Base-by-base conservation (phyloP, 2,113 vertebrate genomes). In the Elanus axillaris region DNA sequence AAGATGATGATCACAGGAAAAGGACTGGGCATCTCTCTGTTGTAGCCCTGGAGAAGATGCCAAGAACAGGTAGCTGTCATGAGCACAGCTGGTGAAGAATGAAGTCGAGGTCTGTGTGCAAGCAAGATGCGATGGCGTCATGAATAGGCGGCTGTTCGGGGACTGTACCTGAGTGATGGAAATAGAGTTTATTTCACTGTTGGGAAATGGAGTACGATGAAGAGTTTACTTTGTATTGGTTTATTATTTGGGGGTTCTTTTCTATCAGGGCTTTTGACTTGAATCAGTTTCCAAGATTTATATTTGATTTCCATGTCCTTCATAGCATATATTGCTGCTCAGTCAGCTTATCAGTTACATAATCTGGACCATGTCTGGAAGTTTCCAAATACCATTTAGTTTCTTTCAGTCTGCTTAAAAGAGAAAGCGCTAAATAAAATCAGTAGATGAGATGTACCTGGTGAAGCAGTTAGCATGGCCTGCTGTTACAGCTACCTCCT, bases 391-490 rank as follows among this genome's bases (percentile, higher is more conserved):
- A 67, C 26, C 2, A 0, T 52, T 94, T 83, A 38, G 13, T 63
- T 91, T 90, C 82, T 93, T 91, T 94, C 73, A 86, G 29, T 47
- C 38, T 84, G 56, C 64, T 74, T 87, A 27, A 55, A 91, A 95
- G 76, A 58, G 52, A 81, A 81, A 84, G 93, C 47, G 38, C 68
- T 92, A 32, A 83, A 93, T 79, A 80, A 86, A 90, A 80, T 26
- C 38, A 74, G n/a, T 29, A 66, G 63, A 67, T 75, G 40, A 79
- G 58, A 68, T 72, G 48, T 77, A 69, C 27, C 26, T 59, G 75
- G 67, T 0, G 0, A 86, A 82, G 59, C 58, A 80, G 38, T 82
- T 80, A 76, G 42, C 34, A 8, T 16, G 34, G 48, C 53, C 58
- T 76, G 7, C 32, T 52, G 23, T 52, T 72, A 26, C 0, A 2